Conservation (phyloP, 2,113 vertebrate genomes). For the Lampris megalopsis region DNA sequence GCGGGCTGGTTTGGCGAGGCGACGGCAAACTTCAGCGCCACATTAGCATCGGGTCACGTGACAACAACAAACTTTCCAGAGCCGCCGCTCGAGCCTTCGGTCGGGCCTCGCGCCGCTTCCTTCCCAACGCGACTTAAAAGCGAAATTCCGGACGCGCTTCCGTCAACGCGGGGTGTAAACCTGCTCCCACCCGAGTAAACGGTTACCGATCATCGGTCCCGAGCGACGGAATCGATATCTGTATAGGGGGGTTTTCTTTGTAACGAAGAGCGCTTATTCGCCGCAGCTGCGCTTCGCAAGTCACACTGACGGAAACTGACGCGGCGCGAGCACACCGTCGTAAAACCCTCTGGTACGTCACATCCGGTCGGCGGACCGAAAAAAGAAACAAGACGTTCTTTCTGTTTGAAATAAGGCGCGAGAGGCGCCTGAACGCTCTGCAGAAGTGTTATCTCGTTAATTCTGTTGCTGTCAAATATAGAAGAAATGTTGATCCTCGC, state of each 20-base stretch:
- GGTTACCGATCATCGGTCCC: neutral
- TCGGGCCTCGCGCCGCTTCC: conserved; percentile 70
- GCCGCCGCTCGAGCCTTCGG: conserved; percentile 60
- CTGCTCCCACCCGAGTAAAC: neutral
- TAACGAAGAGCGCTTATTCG: conserved; percentile 46
- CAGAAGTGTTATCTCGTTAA: no score
- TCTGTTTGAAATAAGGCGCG: no score
- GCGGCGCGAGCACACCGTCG: conserved; percentile 79
- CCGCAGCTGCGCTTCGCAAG: conserved; percentile 64
- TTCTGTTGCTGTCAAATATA: no score
- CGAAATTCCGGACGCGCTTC: conserved; percentile 36
- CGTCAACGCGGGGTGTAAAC: neutral
- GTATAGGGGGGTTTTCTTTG: neutral
- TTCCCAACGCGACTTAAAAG: conserved; percentile 34
- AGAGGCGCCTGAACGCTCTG: no score
- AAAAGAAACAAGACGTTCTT: no score
- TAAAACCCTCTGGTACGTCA: conserved; percentile 71
- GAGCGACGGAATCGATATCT: conserved; percentile 17
- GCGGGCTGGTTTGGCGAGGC: no score
- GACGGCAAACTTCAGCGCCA: conserved; percentile 78
- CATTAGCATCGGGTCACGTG: conserved; percentile 84
- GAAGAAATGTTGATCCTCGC: no score
- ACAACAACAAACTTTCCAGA: conserved; percentile 87
- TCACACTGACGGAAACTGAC: conserved; percentile 77
- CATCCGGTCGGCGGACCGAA: no score